Evolutionary conservation across 2,797 vertebrate genomes (phyloP).

Genomic region (Enteromius thamalakanensis): DNA sequence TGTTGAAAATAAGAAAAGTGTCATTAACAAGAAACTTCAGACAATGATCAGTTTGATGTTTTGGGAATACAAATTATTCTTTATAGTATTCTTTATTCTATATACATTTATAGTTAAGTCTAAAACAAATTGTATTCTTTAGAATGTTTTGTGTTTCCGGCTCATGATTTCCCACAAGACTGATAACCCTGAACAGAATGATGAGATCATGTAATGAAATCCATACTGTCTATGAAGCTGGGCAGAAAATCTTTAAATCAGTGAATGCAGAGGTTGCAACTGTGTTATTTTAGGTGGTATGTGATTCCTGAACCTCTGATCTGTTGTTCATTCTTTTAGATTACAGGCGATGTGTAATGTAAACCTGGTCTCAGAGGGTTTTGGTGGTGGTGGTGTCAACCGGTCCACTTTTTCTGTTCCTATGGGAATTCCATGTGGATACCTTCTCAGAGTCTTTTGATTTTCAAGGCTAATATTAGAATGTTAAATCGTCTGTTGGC

Average conservation of each 20-base stretch:
- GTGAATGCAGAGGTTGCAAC: background rate
- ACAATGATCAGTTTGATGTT: too few relatives aligned
- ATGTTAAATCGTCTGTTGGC: background rate
- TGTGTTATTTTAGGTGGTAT: conserved; percentile 3
- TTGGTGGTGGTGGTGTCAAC: conserved; percentile 1
- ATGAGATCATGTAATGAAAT: conserved; percentile 15
- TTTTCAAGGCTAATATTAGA: background rate
- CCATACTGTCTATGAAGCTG: background rate
- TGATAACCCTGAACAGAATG: background rate
- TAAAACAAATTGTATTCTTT: too few relatives aligned
- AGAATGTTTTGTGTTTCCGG: background rate
- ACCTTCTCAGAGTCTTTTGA: background rate
- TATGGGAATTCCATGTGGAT: conserved; percentile 27
- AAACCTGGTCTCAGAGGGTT: background rate
- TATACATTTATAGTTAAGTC: background rate
- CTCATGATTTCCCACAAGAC: background rate
- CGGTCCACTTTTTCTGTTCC: background rate
- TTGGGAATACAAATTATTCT: too few relatives aligned
- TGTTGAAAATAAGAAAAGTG: background rate
- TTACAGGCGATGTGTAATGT: conserved; percentile 19
- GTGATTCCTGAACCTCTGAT: conserved; percentile 24
- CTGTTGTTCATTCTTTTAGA: background rate
- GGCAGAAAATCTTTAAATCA: background rate
- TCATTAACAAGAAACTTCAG: background rate
- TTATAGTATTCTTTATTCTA: background rate